phyloP scores from a whole-genome alignment of 2,888 invertebrate species.

The Dryococelus australis region DNA sequence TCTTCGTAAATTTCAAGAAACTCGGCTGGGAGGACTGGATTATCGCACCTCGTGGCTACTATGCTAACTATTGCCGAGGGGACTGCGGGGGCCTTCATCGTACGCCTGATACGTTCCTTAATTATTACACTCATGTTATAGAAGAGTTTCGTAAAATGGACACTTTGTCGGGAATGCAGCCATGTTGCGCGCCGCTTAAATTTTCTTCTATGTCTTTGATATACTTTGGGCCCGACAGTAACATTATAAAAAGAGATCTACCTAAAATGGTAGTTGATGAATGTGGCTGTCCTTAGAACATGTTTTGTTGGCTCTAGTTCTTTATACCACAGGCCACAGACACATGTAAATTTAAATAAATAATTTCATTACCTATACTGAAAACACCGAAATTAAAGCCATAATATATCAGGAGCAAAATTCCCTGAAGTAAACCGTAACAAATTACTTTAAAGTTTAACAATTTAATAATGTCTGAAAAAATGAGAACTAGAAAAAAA shows the following conservation, averaged over 20 bases:
- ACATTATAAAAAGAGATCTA: slow-evolving; percentile 91
- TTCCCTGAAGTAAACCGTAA: too few relatives aligned
- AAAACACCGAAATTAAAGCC: too few relatives aligned
- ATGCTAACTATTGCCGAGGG: slow-evolving; percentile 93
- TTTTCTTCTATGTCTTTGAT: slow-evolving; percentile 92
- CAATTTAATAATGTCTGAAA: too few relatives aligned
- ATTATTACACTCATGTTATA: slow-evolving; percentile 89
- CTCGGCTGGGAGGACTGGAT: slow-evolving; percentile 97
- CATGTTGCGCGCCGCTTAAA: slow-evolving; percentile 91
- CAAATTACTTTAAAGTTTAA: too few relatives aligned
- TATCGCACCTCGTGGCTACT: slow-evolving; percentile 88
- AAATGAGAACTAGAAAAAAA: too few relatives aligned
- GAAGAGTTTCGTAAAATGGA: slow-evolving; percentile 86
- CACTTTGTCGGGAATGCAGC: slow-evolving; percentile 79
- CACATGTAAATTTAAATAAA: too few relatives aligned
- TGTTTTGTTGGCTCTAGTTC: background rate
- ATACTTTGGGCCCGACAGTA: slow-evolving; percentile 88
- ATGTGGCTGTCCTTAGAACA: slow-evolving; percentile 80
- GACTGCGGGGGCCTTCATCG: slow-evolving; percentile 80
- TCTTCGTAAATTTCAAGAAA: slow-evolving; percentile 90
- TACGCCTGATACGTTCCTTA: slow-evolving; percentile 83
- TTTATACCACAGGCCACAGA: too few relatives aligned
- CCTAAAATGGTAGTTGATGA: slow-evolving; percentile 97
- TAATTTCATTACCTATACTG: too few relatives aligned
- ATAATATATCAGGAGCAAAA: too few relatives aligned